A percentile compares a stretch with the other conserved stretches of the same genome.
Evolutionary conservation across 1,140 invertebrate genomes (phyloP).

Genomic region (Ridgeia piscesae): DNA sequence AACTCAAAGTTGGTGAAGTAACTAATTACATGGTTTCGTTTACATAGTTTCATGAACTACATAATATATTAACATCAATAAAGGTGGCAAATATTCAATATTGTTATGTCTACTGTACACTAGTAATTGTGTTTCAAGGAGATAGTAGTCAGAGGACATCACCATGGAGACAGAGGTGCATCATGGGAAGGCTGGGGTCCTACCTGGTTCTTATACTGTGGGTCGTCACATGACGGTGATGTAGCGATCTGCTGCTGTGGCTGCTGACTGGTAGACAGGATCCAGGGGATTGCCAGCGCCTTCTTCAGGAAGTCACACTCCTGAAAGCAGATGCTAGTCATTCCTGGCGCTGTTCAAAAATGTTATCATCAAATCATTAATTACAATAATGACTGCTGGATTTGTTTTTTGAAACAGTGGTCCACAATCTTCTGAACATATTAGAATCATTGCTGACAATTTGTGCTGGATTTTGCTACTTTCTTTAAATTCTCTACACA

Average conservation of each 20-base stretch:
- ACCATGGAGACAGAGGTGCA: not conserved
- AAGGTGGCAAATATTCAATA: too few relatives aligned
- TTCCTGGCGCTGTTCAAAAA: constrained; percentile 11
- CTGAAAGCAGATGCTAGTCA: constrained; percentile 36
- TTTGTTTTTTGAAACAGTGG: not conserved
- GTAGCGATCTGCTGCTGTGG: constrained; percentile 61
- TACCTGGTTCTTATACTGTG: constrained; percentile 56
- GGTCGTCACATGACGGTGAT: constrained; percentile 58
- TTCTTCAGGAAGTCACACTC: constrained; percentile 59
- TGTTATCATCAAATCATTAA: not conserved
- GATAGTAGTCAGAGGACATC: too few relatives aligned
- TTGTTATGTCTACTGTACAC: too few relatives aligned
- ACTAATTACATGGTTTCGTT: too few relatives aligned
- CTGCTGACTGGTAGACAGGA: constrained; percentile 62
- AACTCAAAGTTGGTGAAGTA: too few relatives aligned
- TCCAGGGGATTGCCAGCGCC: constrained; percentile 61
- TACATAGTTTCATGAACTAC: too few relatives aligned
- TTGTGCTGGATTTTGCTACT: not conserved
- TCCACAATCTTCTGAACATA: not conserved
- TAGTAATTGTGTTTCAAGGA: too few relatives aligned
- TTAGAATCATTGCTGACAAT: not conserved
- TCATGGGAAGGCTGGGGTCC: constrained; percentile 7
- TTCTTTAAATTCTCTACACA: not conserved
- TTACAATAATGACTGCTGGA: not conserved
- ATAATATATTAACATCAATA: too few relatives aligned